Percentiles rank a stretch among this genome's conserved stretches.
Evolutionary conservation across 2,888 invertebrate genomes (phyloP).

Genomic region (Lepetodrilus schrolli): DNA sequence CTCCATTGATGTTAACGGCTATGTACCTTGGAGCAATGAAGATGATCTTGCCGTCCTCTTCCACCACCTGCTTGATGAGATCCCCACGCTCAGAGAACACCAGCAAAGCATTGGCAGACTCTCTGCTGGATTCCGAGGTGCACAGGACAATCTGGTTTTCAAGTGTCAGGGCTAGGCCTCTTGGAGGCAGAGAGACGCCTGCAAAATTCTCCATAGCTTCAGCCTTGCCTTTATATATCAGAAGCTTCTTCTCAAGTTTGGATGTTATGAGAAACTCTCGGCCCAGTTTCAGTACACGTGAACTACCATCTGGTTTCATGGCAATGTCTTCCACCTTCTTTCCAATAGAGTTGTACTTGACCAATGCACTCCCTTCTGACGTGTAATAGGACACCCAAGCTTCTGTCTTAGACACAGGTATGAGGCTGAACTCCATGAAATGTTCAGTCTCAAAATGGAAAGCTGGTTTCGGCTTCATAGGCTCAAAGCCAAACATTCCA

Average conservation of each 20-base stretch:
- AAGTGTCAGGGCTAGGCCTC: constrained; percentile 4
- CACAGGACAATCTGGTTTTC: constrained; percentile 27
- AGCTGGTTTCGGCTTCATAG: constrained; percentile 2
- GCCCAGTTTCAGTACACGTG: background rate
- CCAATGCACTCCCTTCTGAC: constrained; percentile 13
- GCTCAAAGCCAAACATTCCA: constrained; percentile 29
- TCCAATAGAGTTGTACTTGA: background rate
- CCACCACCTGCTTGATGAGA: background rate
- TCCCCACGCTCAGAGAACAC: constrained; percentile 29
- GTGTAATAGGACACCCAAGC: constrained; percentile 31
- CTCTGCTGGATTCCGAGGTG: constrained; percentile 1
- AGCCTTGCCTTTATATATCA: background rate
- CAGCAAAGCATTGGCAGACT: constrained; percentile 17
- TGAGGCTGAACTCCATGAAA: constrained; percentile 18
- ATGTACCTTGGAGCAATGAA: constrained; percentile 54
- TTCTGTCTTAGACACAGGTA: constrained; percentile 19
- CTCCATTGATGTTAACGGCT: constrained; percentile 59
- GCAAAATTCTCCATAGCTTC: constrained; percentile 7
- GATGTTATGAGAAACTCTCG: constrained; percentile 28
- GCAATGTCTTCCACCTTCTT: constrained; percentile 16
- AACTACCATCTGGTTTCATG: background rate
- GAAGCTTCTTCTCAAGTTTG: constrained; percentile 14
- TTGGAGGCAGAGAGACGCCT: background rate
- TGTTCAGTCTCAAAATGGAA: constrained; percentile 22
- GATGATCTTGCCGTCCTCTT: constrained; percentile 45